These are phyloP conservation scores for Chionis minor DNA, from an alignment of 2,113 vertebrate genomes.

Conservation along the genomic window DNA sequence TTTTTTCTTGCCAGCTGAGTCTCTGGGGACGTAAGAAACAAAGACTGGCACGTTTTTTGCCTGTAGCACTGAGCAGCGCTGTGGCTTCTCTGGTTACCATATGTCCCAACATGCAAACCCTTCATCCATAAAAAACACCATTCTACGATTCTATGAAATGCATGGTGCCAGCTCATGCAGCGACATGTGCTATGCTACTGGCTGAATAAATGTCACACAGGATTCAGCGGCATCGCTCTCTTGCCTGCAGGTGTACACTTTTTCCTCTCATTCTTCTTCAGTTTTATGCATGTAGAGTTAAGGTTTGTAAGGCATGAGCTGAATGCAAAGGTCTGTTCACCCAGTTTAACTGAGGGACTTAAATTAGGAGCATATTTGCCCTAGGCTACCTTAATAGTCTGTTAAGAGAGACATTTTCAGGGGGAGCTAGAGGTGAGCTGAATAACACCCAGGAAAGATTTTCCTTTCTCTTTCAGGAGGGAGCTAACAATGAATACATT, in stretches of 20 bases:
- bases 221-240: background rate
- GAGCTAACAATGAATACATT: background rate
- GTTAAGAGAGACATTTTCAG: background rate
- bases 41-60: background rate
- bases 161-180: conserved; percentile 22
- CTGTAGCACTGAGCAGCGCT: background rate
- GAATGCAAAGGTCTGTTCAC: background rate
- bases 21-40: background rate
- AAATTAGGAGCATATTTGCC: background rate
- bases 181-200: background rate
- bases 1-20: background rate
- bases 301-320: background rate
- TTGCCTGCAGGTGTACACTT: background rate
- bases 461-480: background rate
- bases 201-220: background rate
- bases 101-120: background rate
- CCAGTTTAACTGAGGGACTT: background rate
- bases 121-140: background rate
- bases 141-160: background rate
- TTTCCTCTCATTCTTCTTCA: background rate
- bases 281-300: background rate
- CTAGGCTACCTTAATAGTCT: background rate
- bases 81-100: conserved; percentile 9
- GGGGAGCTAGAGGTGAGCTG: background rate
- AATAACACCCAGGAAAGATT: background rate